Evolutionary conservation across 2,797 vertebrate species (phyloP), one percentile per base, ranked within the genome.

Genomic region (Hemitrygon akajei): DNA sequence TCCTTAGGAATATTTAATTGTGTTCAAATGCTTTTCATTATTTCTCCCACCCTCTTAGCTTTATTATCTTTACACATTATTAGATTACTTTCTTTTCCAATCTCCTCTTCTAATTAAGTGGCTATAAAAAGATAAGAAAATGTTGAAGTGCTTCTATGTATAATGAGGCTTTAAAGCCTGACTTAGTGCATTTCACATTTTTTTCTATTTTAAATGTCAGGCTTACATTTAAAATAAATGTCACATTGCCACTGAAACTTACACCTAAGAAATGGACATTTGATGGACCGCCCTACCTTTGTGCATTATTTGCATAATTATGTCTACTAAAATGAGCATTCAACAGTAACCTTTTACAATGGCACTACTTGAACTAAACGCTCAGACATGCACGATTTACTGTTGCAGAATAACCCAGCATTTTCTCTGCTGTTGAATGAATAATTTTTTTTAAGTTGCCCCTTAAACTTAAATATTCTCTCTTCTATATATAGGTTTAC

Each of bases 141-240:
- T 93, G 71, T 93, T 25, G 76, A 47, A 76, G 69, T 76, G 71
- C 75, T 47, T 93, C 91, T 91, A 47, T 18, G 37, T 75, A 56
- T 93, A 93, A 93, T 30, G 66, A 76, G 40, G 69, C 71, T 76
- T 93, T 76, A 93, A 76, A 75, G 37, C 47, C 76, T 93, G 69
- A 76, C 76, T 93, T 11, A 66, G 30, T 89, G n/a, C 60, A 66
- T 66, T 89, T 89, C 71, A 80, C 34, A 20, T 71, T 14, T 73
- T 56, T 75, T 76, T 76, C 71, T 71, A n/a, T 75, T 93, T 93
- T 76, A 93, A 93, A 93, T 93, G 91, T 93, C 91, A 93, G 73
- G 91, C 91, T 75, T 56, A 73, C 91, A 73, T 93, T 93, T 93
- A 47, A 56, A 93, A 93, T 93, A 75, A 93, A 93, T 93, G 71